Base-by-base conservation (phyloP, 2,113 vertebrate genomes). In the Perca fluviatilis region DNA sequence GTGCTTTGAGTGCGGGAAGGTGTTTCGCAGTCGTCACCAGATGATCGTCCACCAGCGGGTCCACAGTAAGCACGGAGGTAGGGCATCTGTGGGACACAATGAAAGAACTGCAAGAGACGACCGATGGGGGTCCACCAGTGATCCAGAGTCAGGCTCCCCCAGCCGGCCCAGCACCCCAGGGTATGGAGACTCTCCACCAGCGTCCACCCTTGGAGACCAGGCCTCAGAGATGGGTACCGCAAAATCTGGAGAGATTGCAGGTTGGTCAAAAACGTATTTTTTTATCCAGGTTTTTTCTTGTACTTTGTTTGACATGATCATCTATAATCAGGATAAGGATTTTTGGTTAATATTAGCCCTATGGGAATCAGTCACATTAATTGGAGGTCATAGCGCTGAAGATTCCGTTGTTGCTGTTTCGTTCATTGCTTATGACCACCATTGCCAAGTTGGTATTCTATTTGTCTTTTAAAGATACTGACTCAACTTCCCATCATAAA, bases 1-100 rank as follows among this genome's bases (percentile, higher is more conserved):
- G 92, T 99, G 98, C 91, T 97, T 98, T 0, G 98, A 99, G 92
- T 99, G 98, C 0, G 97, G 98, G 30, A 99, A 99, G 94, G 94
- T 97, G 88, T 99, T 99, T 83, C 97, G 97, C 91, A 99, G 97
- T n/a, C 98, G 97, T 33, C 97, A 98, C 88, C 97, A 99, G 95
- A 96, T 99, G 97, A 95, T 96, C 53, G 96, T 99, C 84, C 98
- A 99, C 91, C 97, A 96, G 1, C 95, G 97, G 0, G 96, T 97
- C 82, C 98, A 99, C 91, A 96, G 97, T 16, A 96, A 94, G 86
- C 96, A 96, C 0, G 95, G 95, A 1, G 94, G 96, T 11, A 88
- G 95, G 11, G 86, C 91, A 21, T 88, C 92, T 1, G 84, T 90
- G 0, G 47, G 93, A 0, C 96, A 96, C 36, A 94, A 95, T 0